These are phyloP conservation scores for Phyllotreta striolata DNA, from an alignment of 2,888 invertebrate species.

Conservation along the genomic window DNA sequence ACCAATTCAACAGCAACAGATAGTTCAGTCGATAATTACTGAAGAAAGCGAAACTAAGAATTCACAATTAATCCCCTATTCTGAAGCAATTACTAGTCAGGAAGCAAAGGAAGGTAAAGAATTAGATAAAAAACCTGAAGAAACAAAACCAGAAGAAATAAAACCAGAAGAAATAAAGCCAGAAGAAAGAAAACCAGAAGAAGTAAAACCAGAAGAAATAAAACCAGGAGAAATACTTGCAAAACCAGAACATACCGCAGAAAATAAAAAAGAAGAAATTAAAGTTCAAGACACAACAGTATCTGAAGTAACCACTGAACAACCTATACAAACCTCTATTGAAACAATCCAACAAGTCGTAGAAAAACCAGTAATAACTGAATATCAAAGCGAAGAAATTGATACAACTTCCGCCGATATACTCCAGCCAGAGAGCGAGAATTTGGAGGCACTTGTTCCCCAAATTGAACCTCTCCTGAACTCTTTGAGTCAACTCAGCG, in stretches of 20 bases:
- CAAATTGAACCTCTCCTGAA: slow-evolving; percentile 41
- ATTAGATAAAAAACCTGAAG: neutral
- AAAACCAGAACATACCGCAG: neutral
- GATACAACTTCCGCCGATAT: neutral
- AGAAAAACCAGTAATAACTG: neutral
- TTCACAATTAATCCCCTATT: too few relatives aligned
- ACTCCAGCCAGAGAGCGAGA: neutral
- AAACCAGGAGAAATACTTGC: neutral
- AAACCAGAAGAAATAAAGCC: neutral
- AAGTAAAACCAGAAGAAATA: neutral
- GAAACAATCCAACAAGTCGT: neutral
- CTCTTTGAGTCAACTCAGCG: slow-evolving; percentile 49
- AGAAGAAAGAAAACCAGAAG: slow-evolving; percentile 1
- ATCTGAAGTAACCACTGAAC: neutral
- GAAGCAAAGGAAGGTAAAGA: slow-evolving; percentile 4
- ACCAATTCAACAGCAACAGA: neutral
- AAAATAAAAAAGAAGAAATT: slow-evolving; percentile 1
- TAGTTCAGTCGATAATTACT: too few relatives aligned
- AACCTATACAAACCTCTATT: neutral
- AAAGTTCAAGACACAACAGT: neutral
- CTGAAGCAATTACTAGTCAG: too few relatives aligned
- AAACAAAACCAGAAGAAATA: slow-evolving; percentile 2
- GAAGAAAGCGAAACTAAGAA: neutral
- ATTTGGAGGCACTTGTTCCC: neutral
- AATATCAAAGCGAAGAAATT: neutral